Percentiles rank a stretch among this genome's conserved stretches.
Conservation (phyloP, 2,797 vertebrate genomes). For the Apodemus agrarius region DNA sequence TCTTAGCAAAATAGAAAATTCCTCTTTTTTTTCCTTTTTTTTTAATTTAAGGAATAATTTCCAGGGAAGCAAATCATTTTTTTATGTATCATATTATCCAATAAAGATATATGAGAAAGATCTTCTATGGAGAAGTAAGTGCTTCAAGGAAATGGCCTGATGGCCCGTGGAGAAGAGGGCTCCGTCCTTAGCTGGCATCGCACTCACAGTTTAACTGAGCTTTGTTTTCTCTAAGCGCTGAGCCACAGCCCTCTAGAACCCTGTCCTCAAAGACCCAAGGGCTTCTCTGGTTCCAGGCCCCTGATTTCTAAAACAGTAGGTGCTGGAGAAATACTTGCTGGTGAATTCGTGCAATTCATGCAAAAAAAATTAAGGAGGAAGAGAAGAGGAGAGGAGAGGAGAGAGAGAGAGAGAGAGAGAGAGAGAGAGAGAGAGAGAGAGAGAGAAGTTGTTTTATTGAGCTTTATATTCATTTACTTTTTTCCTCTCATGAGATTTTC, state of each 20-base stretch:
- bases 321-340: conserved; percentile 53
- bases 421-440: too few relatives aligned
- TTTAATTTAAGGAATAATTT: not conserved
- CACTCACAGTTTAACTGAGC: not conserved
- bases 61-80: conserved; percentile 24
- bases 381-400: too few relatives aligned
- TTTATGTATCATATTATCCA: not conserved
- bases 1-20: conserved; percentile 25
- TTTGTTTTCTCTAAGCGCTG: conserved; percentile 17
- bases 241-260: not conserved
- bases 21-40: not conserved
- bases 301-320: conserved; percentile 30
- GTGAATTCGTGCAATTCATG: not conserved
- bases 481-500: conserved; percentile 35
- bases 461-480: conserved; percentile 51
- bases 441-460: not conserved
- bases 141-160: not conserved
- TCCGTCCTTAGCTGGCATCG: conserved; percentile 46
- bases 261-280: not conserved
- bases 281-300: not conserved
- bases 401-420: too few relatives aligned
- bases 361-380: not conserved
- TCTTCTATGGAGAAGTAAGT: not conserved
- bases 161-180: not conserved
- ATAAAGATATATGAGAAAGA: conserved; percentile 6